Evolutionary conservation across 2,797 vertebrate genomes (phyloP).

Genomic region (Heterohyrax brucei): DNA sequence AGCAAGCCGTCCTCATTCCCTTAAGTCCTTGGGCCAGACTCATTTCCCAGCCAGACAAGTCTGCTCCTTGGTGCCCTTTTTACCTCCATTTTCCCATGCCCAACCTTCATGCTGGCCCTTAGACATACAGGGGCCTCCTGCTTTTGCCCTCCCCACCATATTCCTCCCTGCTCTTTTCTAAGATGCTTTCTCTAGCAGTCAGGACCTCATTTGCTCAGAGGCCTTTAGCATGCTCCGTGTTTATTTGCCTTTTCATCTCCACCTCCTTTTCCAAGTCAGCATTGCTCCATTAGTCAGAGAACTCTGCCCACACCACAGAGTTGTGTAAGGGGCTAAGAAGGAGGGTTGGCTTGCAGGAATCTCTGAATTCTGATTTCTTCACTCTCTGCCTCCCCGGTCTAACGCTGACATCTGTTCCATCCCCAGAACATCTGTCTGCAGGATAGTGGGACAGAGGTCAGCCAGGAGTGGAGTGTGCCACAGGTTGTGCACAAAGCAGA

Average conservation of each 20-base stretch:
- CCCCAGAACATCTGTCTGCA: neutral
- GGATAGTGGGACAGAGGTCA: neutral
- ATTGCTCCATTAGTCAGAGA: neutral
- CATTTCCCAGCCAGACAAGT: neutral
- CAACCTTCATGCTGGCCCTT: neutral
- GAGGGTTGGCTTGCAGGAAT: neutral
- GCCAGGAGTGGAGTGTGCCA: neutral
- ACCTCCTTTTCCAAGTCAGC: neutral
- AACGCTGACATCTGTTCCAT: neutral
- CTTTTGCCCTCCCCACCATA: neutral
- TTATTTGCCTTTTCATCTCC: neutral
- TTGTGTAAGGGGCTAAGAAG: neutral
- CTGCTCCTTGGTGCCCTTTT: neutral
- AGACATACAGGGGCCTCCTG: neutral
- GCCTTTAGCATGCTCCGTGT: neutral
- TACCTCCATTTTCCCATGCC: neutral
- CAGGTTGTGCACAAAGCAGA: neutral
- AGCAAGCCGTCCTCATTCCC: neutral
- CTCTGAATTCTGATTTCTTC: slow-evolving; percentile 1
- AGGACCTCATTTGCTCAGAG: neutral
- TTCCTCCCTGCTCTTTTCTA: neutral
- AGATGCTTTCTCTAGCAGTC: neutral
- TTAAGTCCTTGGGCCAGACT: neutral
- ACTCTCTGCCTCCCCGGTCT: neutral
- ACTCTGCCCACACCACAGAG: neutral